Evolutionary conservation across 2,888 invertebrate species (phyloP).

Genomic region (Troides aeacus): DNA sequence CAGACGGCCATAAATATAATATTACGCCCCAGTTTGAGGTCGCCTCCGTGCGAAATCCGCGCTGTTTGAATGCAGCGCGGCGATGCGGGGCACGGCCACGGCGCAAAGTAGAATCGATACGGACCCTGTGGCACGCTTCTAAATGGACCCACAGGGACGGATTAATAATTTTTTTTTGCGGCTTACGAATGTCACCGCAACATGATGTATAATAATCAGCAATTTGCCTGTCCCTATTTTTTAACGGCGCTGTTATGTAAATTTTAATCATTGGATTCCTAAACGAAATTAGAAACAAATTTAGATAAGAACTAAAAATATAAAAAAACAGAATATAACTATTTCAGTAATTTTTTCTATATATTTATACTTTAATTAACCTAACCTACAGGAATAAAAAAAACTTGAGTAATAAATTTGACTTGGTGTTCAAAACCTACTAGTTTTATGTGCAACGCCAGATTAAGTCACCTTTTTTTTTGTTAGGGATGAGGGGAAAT

Average conservation of each 20-base stretch:
- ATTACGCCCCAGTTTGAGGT: background rate
- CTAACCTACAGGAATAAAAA: no score
- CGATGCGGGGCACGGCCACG: constrained; percentile 18
- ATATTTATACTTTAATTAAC: no score
- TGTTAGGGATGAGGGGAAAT: no score
- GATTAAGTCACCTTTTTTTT: no score
- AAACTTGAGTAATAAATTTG: no score
- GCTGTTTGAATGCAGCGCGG: constrained; percentile 25
- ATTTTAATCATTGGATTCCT: background rate
- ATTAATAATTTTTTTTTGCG: constrained; percentile 8
- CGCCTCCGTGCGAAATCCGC: constrained; percentile 14
- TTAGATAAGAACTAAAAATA: background rate
- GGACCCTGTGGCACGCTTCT: constrained; percentile 17
- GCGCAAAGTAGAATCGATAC: constrained; percentile 21
- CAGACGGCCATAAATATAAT: constrained; percentile 1
- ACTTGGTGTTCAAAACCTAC: no score
- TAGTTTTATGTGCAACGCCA: no score
- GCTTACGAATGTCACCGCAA: background rate
- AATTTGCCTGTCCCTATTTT: background rate
- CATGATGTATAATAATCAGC: background rate
- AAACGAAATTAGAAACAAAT: background rate
- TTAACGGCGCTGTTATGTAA: background rate
- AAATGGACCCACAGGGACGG: constrained; percentile 11
- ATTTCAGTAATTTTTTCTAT: no score
- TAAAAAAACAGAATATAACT: no score